phyloP scores from a whole-genome alignment of 2,888 invertebrate genomes.

The Elysia crispata region DNA sequence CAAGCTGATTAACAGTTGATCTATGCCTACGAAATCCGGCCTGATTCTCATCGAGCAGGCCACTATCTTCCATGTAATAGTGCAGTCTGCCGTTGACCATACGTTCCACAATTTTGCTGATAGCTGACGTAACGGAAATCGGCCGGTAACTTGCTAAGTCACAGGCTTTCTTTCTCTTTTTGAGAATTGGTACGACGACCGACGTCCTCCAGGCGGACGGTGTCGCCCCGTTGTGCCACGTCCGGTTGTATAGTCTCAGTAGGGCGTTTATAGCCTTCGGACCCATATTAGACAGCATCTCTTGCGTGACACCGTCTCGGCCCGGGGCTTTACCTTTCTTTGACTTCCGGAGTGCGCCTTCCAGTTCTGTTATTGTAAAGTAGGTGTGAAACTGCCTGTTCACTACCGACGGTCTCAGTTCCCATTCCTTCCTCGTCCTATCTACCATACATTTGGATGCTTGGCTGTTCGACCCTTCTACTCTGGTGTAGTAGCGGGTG shows the following conservation, averaged over 20 bases:
- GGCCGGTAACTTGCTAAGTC: background rate
- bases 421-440: background rate
- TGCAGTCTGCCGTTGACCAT: constrained; percentile 13
- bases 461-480: background rate
- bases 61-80: constrained; percentile 17
- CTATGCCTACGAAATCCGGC: constrained; percentile 16
- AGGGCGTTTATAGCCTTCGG: background rate
- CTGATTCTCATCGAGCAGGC: constrained; percentile 1
- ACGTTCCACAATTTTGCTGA: constrained; percentile 18
- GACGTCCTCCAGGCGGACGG: constrained; percentile 29
- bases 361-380: background rate
- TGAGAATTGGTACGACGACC: constrained; percentile 11
- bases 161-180: background rate
- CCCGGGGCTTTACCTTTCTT: constrained; percentile 16
- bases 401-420: background rate
- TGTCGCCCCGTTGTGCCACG: constrained; percentile 10
- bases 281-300: constrained; percentile 20
- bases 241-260: constrained; percentile 19
- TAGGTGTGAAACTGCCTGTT: background rate
- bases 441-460: background rate
- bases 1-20: constrained; percentile 22
- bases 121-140: constrained; percentile 29
- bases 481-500: background rate
- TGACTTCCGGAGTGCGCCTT: background rate
- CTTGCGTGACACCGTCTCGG: constrained; percentile 10